These are phyloP conservation scores for Elanoides forficatus DNA, from an alignment of 2,113 vertebrate species.

Conservation along the genomic window DNA sequence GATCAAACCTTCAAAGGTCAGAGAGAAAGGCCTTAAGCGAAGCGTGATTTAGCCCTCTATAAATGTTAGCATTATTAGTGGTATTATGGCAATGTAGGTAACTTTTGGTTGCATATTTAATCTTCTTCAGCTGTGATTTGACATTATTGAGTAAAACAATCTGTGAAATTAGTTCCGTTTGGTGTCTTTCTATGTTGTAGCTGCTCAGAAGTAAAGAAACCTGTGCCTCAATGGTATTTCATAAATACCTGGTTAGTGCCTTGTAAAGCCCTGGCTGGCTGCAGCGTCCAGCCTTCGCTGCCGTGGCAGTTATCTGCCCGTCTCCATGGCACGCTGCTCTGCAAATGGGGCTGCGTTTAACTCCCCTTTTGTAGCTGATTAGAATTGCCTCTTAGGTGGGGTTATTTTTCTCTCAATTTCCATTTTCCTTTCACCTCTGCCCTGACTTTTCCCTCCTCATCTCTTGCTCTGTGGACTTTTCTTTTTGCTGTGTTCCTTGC, in stretches of 20 bases:
- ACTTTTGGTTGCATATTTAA: neutral
- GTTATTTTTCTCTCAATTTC: neutral
- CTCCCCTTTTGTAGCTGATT: neutral
- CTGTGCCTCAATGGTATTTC: neutral
- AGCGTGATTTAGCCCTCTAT: neutral
- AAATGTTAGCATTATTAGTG: conserved; percentile 21
- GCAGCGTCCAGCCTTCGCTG: neutral
- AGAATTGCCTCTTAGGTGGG: neutral
- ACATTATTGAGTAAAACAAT: neutral
- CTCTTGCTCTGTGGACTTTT: neutral
- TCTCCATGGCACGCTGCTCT: neutral
- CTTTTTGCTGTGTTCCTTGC: neutral
- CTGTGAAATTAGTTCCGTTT: neutral
- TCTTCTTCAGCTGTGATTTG: neutral
- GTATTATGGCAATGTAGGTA: neutral
- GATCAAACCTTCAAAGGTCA: conserved; percentile 34
- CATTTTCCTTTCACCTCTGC: neutral
- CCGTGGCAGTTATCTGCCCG: neutral
- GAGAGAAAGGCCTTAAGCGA: neutral
- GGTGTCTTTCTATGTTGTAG: neutral
- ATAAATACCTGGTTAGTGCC: neutral
- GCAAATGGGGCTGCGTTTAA: neutral
- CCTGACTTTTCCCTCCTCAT: neutral
- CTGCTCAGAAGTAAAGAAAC: neutral
- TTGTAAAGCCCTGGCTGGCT: neutral